These are phyloP conservation scores for Bombyx mandarina DNA, from an alignment of 1,140 invertebrate genomes.

Conservation along the genomic window DNA sequence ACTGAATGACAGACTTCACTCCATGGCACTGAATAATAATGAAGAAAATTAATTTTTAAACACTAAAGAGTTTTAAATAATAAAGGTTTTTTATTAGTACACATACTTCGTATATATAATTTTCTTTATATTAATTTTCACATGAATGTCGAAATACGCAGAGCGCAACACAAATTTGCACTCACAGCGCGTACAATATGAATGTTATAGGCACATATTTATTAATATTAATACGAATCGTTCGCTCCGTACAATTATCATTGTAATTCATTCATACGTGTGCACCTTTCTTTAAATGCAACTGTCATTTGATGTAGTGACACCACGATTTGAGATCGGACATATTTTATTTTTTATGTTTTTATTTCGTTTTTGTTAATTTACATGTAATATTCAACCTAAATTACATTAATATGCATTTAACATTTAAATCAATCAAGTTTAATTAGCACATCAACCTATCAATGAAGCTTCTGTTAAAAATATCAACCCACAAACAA, in stretches of 20 bases:
- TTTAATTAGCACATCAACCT: neutral
- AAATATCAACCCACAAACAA: neutral
- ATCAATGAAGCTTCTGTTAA: neutral
- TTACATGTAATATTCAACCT: neutral
- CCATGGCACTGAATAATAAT: too few species aligned
- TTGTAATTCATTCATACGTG: constrained; percentile 5
- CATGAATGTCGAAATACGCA: too few species aligned
- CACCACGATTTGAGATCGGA: neutral
- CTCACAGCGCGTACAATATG: too few species aligned
- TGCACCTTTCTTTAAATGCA: constrained; percentile 25
- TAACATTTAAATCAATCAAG: neutral
- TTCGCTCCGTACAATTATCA: constrained; percentile 40
- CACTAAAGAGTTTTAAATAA: neutral
- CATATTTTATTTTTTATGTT: neutral
- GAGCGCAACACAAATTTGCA: too few species aligned
- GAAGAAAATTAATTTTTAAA: neutral
- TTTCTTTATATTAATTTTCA: too few species aligned
- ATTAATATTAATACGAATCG: constrained; percentile 39
- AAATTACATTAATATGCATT: neutral
- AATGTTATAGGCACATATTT: neutral
- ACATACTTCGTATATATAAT: neutral
- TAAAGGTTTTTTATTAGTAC: neutral
- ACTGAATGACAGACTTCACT: too few species aligned
- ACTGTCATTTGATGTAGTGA: constrained; percentile 5
- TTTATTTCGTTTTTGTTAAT: neutral